Base-by-base conservation (phyloP, 2,113 vertebrate genomes). In the Saccopteryx bilineata region DNA sequence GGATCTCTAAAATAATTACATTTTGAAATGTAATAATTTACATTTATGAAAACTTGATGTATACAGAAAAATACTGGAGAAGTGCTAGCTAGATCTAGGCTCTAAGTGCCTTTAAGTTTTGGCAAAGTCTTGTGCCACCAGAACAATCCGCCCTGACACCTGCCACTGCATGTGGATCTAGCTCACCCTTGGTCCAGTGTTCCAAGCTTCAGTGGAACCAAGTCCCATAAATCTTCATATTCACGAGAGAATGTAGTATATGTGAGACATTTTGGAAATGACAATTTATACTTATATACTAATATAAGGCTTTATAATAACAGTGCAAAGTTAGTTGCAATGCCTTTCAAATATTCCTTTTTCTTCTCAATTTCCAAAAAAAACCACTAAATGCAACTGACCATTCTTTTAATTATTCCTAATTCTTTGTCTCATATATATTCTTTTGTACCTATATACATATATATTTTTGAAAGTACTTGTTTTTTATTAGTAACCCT, bases 391-490 rank as follows among this genome's bases (percentile, higher is more conserved):
- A n/a, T 15, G 18, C 39, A 75, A 31, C 4, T 83, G 33, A 68
- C 74, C n/a, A 28, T 63, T 82, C 33, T 81, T 92, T 58, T 85
- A 78, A 66, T 50, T 52, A 65, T 83, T 93, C 80, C 31, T 76
- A 72, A 68, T 60, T 19, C 14, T 2, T 80, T 54, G 2, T 71
- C n/a, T 82, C 9, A 28, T n/a, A 75, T 48, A 58, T 14, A 82
- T 87, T 71, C 7, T 54, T 92, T 63, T 50, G 14, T 63, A 46
- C 17, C 9, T 89, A 12, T 48, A 61, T 2, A 9, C 61, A 66
- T 63, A 61, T 33, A 58, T 14, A 23, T n/a, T 7, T 78, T 39
- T 39, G 39, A 39, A 39, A 39, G 39, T 39, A 39, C 39, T 39
- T 39, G 39, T 39, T 39, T 39, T 39, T 39, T 39, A 39, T 39